Percentiles rank a stretch among this genome's conserved stretches.
Conservation (phyloP, 2,113 vertebrate genomes). For the Prolemur simus region DNA sequence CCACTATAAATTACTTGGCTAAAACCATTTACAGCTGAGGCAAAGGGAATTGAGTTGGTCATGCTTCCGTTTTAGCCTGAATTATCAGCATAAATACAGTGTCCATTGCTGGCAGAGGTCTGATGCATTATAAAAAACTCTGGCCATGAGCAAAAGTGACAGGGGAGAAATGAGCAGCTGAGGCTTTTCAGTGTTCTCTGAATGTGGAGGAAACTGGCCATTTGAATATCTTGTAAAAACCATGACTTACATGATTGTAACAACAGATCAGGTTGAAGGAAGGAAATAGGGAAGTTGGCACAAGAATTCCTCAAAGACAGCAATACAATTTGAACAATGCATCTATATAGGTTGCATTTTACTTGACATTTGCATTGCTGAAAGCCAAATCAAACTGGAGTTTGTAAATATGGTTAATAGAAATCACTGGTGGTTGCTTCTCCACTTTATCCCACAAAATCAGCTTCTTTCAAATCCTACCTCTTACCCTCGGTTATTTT, state of each 20-base stretch:
- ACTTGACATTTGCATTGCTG: neutral
- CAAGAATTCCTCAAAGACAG: neutral
- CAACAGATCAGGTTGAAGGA: neutral
- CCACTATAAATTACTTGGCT: conserved; percentile 35
- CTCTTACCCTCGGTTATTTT: neutral
- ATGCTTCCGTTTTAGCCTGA: neutral
- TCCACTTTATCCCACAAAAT: neutral
- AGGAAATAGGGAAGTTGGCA: neutral
- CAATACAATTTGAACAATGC: neutral
- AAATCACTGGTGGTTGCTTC: neutral
- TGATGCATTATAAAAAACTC: conserved; percentile 14
- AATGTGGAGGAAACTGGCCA: neutral
- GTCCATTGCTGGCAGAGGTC: neutral
- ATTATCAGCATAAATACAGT: conserved; percentile 55
- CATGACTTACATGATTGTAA: neutral
- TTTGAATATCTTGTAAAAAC: conserved; percentile 42
- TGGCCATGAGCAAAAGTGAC: conserved; percentile 43
- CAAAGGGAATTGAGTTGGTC: neutral
- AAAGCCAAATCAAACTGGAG: neutral
- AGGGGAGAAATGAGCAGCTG: conserved; percentile 41
- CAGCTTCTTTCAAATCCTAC: neutral
- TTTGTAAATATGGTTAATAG: neutral
- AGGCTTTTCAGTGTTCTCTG: conserved; percentile 28
- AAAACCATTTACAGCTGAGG: neutral
- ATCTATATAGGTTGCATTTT: neutral